A percentile compares a stretch with the other conserved stretches of the same genome.
phyloP scores from a whole-genome alignment of 2,113 vertebrate genomes.

The Todiramphus saurophagus region DNA sequence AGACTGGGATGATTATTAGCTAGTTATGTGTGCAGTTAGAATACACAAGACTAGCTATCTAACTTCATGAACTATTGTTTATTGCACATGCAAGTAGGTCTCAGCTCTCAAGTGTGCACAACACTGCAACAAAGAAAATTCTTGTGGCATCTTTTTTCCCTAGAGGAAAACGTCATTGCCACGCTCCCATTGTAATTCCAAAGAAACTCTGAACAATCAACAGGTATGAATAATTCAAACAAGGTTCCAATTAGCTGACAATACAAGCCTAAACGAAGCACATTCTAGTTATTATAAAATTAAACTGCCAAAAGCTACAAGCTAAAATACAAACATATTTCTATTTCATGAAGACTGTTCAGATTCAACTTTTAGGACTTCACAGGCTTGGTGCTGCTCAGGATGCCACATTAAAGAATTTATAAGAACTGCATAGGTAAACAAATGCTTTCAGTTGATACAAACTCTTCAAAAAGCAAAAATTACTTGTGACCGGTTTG shows the following conservation, averaged over 20 bases:
- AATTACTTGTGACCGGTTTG: not conserved
- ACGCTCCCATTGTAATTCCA: not conserved
- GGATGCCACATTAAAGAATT: not conserved
- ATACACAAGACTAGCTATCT: not conserved
- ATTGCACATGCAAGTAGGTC: not conserved
- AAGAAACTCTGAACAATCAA: not conserved
- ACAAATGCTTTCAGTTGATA: not conserved
- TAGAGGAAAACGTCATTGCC: not conserved
- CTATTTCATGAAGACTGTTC: not conserved
- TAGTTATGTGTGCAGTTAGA: not conserved
- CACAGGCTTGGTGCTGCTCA: not conserved
- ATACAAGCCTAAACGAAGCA: not conserved
- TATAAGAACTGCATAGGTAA: not conserved
- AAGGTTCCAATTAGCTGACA: not conserved
- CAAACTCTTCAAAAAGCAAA: not conserved
- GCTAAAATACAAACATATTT: not conserved
- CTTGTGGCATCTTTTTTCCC: not conserved
- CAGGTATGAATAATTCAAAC: slow-evolving; percentile 19
- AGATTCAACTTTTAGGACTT: not conserved
- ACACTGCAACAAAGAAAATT: not conserved
- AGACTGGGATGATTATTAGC: not conserved
- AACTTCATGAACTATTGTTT: not conserved
- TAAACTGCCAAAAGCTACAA: slow-evolving; percentile 1
- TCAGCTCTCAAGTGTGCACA: not conserved
- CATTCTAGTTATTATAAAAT: not conserved